Percentiles rank a stretch among this genome's conserved stretches.
phyloP scores from a whole-genome alignment of 2,113 vertebrate species.

The Lamprotornis superbus region DNA sequence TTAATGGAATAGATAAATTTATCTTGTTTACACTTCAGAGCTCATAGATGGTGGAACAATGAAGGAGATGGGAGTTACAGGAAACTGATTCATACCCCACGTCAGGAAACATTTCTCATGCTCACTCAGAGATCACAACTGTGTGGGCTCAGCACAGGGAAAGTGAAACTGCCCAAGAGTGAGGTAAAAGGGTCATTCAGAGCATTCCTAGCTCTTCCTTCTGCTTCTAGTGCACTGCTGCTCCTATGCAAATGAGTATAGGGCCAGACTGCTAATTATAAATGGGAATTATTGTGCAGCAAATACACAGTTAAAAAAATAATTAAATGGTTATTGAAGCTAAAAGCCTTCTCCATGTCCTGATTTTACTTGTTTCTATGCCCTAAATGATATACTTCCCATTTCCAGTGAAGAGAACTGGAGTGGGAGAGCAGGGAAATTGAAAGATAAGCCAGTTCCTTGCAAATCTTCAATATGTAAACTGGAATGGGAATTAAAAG shows the following conservation, averaged over 20 bases:
- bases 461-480: background rate
- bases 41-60: background rate
- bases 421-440: background rate
- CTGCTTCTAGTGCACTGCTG: background rate
- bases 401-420: background rate
- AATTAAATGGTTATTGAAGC: background rate
- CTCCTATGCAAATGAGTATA: background rate
- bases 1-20: conserved; percentile 54
- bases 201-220: background rate
- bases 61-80: background rate
- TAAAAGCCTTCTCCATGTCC: background rate
- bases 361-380: background rate
- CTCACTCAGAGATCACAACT: background rate
- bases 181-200: conserved; percentile 6
- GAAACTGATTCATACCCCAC: conserved; percentile 13
- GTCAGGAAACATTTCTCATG: conserved; percentile 22
- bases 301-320: background rate
- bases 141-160: background rate
- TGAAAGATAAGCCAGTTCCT: background rate
- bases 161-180: background rate
- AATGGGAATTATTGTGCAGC: background rate
- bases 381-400: background rate
- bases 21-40: conserved; percentile 34
- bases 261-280: background rate
- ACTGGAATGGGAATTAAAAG: background rate